Conservation (phyloP, 92 coral and sea anemone species). For the Porites lobata region DNA sequence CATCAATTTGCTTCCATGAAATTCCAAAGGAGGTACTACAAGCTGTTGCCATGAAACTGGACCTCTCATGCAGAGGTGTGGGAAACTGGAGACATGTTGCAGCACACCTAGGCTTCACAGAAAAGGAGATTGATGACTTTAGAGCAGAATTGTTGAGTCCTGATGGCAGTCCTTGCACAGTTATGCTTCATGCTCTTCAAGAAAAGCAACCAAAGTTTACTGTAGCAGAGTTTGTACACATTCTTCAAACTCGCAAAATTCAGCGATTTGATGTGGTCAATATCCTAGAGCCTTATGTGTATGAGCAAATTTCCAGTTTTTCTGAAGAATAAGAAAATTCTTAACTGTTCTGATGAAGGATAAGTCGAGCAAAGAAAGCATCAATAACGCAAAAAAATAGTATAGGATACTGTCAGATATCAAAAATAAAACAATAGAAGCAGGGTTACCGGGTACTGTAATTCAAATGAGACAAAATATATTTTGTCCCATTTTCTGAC, state of each 20-base stretch:
- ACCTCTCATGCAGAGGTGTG: slow-evolving; percentile 31
- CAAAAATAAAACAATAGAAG: too few species aligned
- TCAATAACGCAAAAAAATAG: too few species aligned
- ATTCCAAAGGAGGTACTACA: slow-evolving; percentile 45
- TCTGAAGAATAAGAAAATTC: background rate
- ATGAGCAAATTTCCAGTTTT: background rate
- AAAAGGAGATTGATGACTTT: slow-evolving; percentile 22
- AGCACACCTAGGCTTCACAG: slow-evolving; percentile 26
- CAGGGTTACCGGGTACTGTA: too few species aligned
- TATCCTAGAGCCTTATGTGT: slow-evolving; percentile 13
- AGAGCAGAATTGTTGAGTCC: slow-evolving; percentile 33
- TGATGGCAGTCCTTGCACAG: slow-evolving; percentile 58
- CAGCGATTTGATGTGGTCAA: slow-evolving; percentile 45
- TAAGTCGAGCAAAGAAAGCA: background rate
- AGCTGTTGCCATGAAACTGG: slow-evolving; percentile 42
- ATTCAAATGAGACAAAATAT: too few species aligned
- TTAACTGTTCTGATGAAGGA: background rate
- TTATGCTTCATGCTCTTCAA: slow-evolving; percentile 36
- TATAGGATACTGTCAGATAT: too few species aligned
- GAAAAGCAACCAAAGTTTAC: slow-evolving; percentile 39
- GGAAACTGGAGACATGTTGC: slow-evolving; percentile 70
- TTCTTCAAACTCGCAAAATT: slow-evolving; percentile 53
- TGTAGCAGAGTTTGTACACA: slow-evolving; percentile 63
- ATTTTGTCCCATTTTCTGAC: too few species aligned
- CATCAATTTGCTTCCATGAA: slow-evolving; percentile 25